Evolutionary conservation across 2,888 invertebrate species (phyloP), one percentile per base, ranked within the genome.

Genomic region (Xanthorhoe designata): DNA sequence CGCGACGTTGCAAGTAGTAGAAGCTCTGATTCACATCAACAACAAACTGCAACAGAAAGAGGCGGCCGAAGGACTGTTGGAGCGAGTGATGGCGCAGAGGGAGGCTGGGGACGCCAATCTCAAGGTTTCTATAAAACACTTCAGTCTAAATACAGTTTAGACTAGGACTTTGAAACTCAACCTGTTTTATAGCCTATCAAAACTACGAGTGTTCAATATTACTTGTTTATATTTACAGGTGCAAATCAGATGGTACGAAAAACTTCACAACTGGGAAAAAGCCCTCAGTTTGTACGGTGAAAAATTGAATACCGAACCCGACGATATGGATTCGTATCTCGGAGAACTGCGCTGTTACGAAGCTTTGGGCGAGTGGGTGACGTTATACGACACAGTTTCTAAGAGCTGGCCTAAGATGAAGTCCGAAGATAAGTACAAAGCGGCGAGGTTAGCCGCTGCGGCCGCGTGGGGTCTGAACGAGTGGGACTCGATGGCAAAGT

Each of bases 21-120:
- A 99, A 84, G 96, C 98, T 0, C 92, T 99, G 0, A 99, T 99
- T 77, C 97, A 97, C 54, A 99, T 99, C 71, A 99, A 99, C 85
- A 99, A 99, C 86, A 99, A 99, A 88, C 91, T 99, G 32, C 99
- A 99, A 83, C 99, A 99, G 83, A 98, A 99, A 70, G 99, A 99
- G 88, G 99, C 99, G 0, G 99, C 99, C 0, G 98, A 98, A 79
- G 99, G 99, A 61, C 90, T 98, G 1, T 87, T 99, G 3, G 97
- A 98, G 79, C 97, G 98, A 81, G 98, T 98, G 2, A 98, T 97
- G 95, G 96, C 95, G 18, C 95, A 97, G 79, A 95, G 96, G 29
- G 96, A 95, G 70, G 95, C 95, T 0, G 95, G 95, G 0, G 95
- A 95, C 73, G 94, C 95, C 15, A 94, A 91, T 68, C 77, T 94